phyloP scores from a whole-genome alignment of 1,140 invertebrate species.

The Elysia chlorotica region DNA sequence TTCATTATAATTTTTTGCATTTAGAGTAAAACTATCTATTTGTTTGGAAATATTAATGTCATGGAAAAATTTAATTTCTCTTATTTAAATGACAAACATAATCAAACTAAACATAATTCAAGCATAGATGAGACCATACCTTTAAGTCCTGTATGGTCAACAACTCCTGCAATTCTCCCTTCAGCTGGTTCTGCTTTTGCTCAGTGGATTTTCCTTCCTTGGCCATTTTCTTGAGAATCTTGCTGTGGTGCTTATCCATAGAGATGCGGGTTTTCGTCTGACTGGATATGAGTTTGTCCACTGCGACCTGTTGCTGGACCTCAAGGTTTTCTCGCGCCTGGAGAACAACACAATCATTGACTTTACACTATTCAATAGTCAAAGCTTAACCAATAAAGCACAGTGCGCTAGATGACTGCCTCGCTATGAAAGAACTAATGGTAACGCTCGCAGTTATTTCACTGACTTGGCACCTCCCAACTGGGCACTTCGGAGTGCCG shows the following conservation, averaged over 20 bases:
- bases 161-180: conserved; percentile 45
- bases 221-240: conserved; percentile 42
- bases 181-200: conserved; percentile 39
- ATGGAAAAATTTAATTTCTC: not conserved
- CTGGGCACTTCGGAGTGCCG: too few relatives aligned
- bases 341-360: too few relatives aligned
- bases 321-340: conserved; percentile 38
- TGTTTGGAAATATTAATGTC: not conserved
- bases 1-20: not conserved
- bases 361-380: too few relatives aligned
- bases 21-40: not conserved
- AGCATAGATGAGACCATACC: conserved; percentile 18
- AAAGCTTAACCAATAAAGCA: too few relatives aligned
- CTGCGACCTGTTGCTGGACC: conserved; percentile 38
- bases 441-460: too few relatives aligned
- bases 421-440: too few relatives aligned
- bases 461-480: too few relatives aligned
- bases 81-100: not conserved
- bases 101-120: not conserved
- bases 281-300: conserved; percentile 39
- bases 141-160: conserved; percentile 49
- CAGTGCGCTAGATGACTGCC: too few relatives aligned
- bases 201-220: conserved; percentile 38
- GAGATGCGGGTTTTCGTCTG: conserved; percentile 38
- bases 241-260: conserved; percentile 42